Percentiles rank a stretch among this genome's conserved stretches.
Conservation (phyloP, 2,888 invertebrate genomes). For the Masnerella sp. region DNA sequence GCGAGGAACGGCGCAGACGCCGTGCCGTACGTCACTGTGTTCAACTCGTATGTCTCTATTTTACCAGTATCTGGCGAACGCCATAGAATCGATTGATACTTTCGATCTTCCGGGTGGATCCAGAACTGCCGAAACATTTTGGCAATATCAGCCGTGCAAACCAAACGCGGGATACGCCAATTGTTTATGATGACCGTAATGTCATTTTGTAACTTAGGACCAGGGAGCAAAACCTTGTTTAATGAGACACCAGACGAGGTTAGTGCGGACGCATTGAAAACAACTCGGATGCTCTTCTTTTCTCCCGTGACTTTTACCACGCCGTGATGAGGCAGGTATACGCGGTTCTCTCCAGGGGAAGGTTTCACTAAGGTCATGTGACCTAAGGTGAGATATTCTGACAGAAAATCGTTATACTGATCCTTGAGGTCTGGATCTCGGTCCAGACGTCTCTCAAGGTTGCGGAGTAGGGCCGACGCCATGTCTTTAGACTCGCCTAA, state of each 20-base stretch:
- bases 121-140: constrained; percentile 9
- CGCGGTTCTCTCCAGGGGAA: not conserved
- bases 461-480: not conserved
- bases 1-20: constrained; percentile 1
- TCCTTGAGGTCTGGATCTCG: not conserved
- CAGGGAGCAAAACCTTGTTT: not conserved
- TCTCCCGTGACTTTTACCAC: not conserved
- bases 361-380: not conserved
- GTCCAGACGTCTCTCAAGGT: not conserved
- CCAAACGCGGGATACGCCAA: not conserved
- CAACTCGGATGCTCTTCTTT: not conserved
- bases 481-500: not conserved
- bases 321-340: not conserved
- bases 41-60: constrained; percentile 1
- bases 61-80: not conserved
- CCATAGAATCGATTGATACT: constrained; percentile 12
- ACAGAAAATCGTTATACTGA: not conserved
- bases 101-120: not conserved
- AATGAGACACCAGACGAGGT: not conserved
- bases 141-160: constrained; percentile 1
- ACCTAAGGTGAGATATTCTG: not conserved
- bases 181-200: not conserved
- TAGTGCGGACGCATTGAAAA: not conserved
- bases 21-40: constrained; percentile 12
- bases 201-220: not conserved